These are phyloP conservation scores for Burhinus oedicnemus DNA, from an alignment of 2,113 vertebrate species.

Conservation along the genomic window DNA sequence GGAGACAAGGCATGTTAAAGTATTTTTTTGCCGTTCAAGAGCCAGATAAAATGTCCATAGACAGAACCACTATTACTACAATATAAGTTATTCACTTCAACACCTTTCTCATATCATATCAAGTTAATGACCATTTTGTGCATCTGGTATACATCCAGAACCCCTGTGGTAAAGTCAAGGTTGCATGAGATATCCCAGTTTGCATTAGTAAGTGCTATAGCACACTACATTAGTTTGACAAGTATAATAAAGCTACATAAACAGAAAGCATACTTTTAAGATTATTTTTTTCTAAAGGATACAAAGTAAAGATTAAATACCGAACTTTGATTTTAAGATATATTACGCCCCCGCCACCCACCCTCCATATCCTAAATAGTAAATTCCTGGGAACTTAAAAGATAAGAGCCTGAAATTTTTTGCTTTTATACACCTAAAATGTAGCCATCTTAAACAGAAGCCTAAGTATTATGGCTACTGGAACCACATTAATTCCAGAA, in stretches of 20 bases:
- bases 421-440: background rate
- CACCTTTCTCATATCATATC: conserved; percentile 58
- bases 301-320: background rate
- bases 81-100: conserved; percentile 56
- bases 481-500: background rate
- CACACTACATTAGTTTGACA: background rate
- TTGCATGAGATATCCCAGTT: background rate
- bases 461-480: background rate
- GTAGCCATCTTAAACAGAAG: background rate
- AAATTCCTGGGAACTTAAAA: background rate
- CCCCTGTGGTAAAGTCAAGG: conserved; percentile 1
- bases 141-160: conserved; percentile 53
- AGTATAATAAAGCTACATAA: background rate
- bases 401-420: background rate
- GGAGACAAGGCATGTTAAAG: background rate
- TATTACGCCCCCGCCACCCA: background rate
- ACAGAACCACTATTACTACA: conserved; percentile 12
- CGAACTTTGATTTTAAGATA: background rate
- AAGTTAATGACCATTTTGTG: conserved; percentile 41
- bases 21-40: background rate
- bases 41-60: conserved; percentile 36
- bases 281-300: background rate
- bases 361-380: background rate
- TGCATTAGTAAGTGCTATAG: background rate
- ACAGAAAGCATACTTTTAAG: background rate